phyloP scores from a whole-genome alignment of 1,140 invertebrate species.

The Drosophila busckii region DNA sequence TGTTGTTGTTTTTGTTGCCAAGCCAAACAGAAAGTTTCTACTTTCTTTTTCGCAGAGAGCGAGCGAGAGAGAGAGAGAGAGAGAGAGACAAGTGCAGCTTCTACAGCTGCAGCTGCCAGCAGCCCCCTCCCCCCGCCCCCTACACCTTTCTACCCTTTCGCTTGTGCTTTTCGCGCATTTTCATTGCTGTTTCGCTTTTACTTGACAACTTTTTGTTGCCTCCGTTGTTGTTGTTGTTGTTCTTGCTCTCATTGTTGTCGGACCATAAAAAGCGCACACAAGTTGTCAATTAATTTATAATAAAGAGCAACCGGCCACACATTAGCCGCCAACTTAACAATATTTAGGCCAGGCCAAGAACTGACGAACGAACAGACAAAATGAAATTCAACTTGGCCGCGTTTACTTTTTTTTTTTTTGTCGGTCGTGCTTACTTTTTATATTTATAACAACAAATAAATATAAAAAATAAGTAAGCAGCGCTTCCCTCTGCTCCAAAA shows the following conservation, averaged over 20 bases:
- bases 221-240: conserved; percentile 6
- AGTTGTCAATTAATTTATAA: conserved; percentile 73
- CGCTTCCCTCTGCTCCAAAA: too few species aligned
- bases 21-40: too few species aligned
- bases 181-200: conserved; percentile 29
- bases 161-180: conserved; percentile 18
- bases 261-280: conserved; percentile 35
- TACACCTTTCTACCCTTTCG: not conserved
- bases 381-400: conserved; percentile 18
- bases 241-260: conserved; percentile 51
- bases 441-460: too few species aligned
- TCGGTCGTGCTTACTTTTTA: conserved; percentile 14
- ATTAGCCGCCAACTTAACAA: not conserved
- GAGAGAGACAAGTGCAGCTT: too few species aligned
- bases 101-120: too few species aligned
- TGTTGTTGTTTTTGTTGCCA: too few species aligned
- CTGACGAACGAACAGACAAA: conserved; percentile 34
- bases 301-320: conserved; percentile 31
- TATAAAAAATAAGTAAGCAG: too few species aligned
- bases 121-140: not conserved
- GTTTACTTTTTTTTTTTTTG: conserved; percentile 4
- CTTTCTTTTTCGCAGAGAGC: too few species aligned
- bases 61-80: too few species aligned
- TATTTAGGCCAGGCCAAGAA: conserved; percentile 66
- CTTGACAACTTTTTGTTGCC: conserved; percentile 34